Evolutionary conservation across 2,797 vertebrate species (phyloP).

Genomic region (Micropoecilia bifurca): DNA sequence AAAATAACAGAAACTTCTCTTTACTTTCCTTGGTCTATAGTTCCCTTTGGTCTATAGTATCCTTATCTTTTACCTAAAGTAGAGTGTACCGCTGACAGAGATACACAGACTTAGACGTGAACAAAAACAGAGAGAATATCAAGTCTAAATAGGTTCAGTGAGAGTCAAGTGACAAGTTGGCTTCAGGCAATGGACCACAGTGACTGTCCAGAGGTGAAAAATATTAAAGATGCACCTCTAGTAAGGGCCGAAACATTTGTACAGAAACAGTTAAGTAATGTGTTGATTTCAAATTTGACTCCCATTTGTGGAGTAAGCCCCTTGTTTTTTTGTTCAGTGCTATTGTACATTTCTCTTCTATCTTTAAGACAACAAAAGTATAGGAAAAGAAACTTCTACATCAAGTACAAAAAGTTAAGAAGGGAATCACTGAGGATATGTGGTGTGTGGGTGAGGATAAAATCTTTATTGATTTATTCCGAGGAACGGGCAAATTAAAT

Average conservation of each 20-base stretch:
- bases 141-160: constrained; percentile 41
- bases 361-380: constrained; percentile 17
- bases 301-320: constrained; percentile 15
- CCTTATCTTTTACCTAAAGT: constrained; percentile 3
- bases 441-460: constrained; percentile 7
- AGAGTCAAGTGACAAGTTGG: constrained; percentile 53
- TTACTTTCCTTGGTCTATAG: constrained; percentile 10
- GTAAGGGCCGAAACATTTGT: constrained; percentile 39
- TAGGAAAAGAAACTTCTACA: constrained; percentile 29
- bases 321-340: neutral
- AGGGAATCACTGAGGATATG: constrained; percentile 26
- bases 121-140: constrained; percentile 46
- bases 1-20: constrained; percentile 5
- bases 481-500: constrained; percentile 44
- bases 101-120: constrained; percentile 40
- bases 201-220: constrained; percentile 31
- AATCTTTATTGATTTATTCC: constrained; percentile 55
- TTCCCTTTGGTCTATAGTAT: constrained; percentile 7
- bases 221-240: constrained; percentile 43
- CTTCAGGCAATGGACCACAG: constrained; percentile 47
- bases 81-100: constrained; percentile 46
- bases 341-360: constrained; percentile 19
- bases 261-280: constrained; percentile 30
- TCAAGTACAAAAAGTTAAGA: constrained; percentile 29
- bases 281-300: constrained; percentile 32